Percentiles rank a stretch among this genome's conserved stretches.
Evolutionary conservation across 2,888 invertebrate genomes (phyloP).

Genomic region (Thymelicus sylvestris): DNA sequence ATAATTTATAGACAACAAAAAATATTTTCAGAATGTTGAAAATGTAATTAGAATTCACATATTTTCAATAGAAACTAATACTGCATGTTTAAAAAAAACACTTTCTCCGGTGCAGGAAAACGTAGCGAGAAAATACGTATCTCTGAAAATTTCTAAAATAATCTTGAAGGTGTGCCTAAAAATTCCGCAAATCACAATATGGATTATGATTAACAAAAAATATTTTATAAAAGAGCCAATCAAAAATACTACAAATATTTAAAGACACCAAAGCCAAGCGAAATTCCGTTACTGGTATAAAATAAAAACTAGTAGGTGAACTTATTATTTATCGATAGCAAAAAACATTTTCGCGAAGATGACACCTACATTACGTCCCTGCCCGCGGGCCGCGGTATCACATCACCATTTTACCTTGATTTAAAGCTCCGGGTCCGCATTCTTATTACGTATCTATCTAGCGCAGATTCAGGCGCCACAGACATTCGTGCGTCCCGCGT

Average conservation of each 20-base stretch:
- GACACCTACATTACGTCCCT: constrained; percentile 50
- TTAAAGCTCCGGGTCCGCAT: constrained; percentile 80
- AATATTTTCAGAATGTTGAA: neutral
- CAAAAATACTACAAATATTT: neutral
- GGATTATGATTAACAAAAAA: too few relatives aligned
- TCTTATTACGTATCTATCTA: constrained; percentile 68
- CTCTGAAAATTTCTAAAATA: neutral
- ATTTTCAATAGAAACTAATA: too few relatives aligned
- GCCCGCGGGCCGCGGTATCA: constrained; percentile 44
- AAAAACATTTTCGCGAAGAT: constrained; percentile 42
- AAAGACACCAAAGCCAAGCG: neutral
- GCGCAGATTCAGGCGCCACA: constrained; percentile 68
- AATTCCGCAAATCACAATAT: too few relatives aligned
- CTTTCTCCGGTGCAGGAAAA: neutral
- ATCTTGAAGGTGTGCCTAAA: neutral
- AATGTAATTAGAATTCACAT: too few relatives aligned
- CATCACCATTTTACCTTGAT: constrained; percentile 76
- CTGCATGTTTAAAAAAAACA: too few relatives aligned
- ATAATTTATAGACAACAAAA: too few relatives aligned
- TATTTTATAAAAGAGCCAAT: neutral
- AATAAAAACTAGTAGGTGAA: neutral
- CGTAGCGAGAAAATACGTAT: neutral
- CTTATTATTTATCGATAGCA: constrained; percentile 3
- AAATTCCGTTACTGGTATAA: neutral
- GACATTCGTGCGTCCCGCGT: constrained; percentile 56